phyloP scores from a whole-genome alignment of 1,140 invertebrate genomes.

The Neodiprion lecontei region DNA sequence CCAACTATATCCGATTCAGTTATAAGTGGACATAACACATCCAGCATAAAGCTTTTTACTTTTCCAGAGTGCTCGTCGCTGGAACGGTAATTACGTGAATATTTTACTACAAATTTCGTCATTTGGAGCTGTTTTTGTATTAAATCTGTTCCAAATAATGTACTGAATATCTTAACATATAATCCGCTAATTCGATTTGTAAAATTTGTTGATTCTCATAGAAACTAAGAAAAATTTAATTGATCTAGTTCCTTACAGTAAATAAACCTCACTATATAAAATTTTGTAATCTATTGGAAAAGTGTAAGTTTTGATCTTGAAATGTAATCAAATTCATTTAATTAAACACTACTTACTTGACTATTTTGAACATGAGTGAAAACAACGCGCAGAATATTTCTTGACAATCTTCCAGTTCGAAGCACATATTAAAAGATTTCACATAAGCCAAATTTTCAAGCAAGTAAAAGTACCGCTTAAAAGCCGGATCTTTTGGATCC shows the following conservation, averaged over 20 bases:
- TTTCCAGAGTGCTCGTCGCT: constrained; percentile 96
- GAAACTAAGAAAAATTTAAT: constrained; percentile 14
- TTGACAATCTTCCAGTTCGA: constrained; percentile 96
- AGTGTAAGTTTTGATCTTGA: no score
- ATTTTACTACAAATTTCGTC: background rate
- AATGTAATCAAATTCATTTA: constrained; percentile 15
- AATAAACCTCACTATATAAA: no score
- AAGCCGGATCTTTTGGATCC: constrained; percentile 96
- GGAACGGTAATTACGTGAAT: constrained; percentile 42
- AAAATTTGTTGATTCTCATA: constrained; percentile 9
- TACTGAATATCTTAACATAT: background rate
- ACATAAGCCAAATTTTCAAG: constrained; percentile 96
- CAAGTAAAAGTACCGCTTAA: constrained; percentile 97
- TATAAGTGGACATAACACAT: constrained; percentile 92
- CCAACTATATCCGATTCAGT: constrained; percentile 95
- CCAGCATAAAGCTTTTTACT: constrained; percentile 96
- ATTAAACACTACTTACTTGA: constrained; percentile 76
- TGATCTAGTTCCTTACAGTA: background rate
- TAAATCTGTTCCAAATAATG: background rate
- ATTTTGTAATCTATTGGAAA: no score
- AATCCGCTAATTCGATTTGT: background rate
- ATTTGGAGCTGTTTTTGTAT: background rate
- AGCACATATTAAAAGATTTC: constrained; percentile 99
- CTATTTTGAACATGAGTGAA: constrained; percentile 94
- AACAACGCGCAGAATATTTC: constrained; percentile 96